These are phyloP conservation scores for Apteryx mantelli DNA, from an alignment of 2,113 vertebrate species.

Conservation along the genomic window DNA sequence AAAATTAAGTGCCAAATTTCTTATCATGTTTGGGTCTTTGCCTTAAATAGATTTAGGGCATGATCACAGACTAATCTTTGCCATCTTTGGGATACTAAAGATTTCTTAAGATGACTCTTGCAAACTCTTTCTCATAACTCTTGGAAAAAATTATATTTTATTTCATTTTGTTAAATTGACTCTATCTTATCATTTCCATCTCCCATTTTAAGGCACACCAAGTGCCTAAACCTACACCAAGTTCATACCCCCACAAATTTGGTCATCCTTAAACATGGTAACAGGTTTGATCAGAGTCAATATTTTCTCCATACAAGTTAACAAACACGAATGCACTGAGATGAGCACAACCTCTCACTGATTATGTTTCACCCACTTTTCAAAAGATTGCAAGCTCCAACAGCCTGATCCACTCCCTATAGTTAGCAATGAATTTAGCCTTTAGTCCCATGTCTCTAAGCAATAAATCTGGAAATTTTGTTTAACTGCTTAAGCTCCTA, in stretches of 20 bases:
- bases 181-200: background rate
- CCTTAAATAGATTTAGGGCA: background rate
- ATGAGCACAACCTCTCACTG: background rate
- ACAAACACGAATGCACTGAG: background rate
- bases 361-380: background rate
- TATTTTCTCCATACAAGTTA: background rate
- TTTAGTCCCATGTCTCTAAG: background rate
- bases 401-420: background rate
- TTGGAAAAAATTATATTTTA: background rate
- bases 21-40: background rate
- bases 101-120: background rate
- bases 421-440: background rate
- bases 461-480: background rate
- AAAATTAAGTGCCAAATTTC: background rate
- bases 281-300: background rate
- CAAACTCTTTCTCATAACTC: background rate
- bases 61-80: background rate
- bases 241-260: background rate
- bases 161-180: background rate
- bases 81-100: background rate
- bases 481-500: background rate
- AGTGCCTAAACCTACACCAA: background rate
- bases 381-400: background rate
- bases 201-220: background rate
- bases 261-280: background rate